A percentile compares a stretch with the other conserved stretches of the same genome.
phyloP scores from a whole-genome alignment of 2,888 invertebrate genomes.

The Lasioglossum vierecki region DNA sequence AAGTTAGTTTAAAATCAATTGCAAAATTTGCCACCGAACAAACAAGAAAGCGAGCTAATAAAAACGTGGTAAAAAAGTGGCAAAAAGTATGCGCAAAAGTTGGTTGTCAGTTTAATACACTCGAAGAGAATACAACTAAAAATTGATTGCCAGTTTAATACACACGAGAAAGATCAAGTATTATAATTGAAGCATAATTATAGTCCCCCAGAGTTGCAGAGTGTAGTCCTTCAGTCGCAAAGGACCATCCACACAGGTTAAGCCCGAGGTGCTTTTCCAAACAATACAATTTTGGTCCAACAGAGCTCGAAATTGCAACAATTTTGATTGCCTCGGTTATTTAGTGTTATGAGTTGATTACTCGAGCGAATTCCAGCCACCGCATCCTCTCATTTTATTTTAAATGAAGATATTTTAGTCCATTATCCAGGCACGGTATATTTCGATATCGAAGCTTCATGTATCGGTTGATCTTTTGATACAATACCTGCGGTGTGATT shows the following conservation, averaged over 20 bases:
- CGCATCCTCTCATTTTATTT: background rate
- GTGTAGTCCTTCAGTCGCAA: background rate
- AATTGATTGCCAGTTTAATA: background rate
- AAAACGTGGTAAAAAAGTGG: background rate
- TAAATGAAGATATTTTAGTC: slow-evolving; percentile 1
- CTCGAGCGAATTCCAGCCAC: background rate
- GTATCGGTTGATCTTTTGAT: slow-evolving; percentile 8
- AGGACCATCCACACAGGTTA: background rate
- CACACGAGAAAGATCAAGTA: background rate
- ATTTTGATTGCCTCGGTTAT: slow-evolving; percentile 1
- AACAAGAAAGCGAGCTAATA: too few species aligned
- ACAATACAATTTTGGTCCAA: background rate
- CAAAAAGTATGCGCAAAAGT: background rate
- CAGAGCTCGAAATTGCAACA: background rate
- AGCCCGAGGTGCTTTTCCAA: too few species aligned
- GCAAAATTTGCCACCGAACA: too few species aligned
- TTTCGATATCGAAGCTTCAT: slow-evolving; percentile 10
- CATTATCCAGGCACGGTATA: background rate
- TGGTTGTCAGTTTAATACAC: background rate
- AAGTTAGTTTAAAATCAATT: too few species aligned
- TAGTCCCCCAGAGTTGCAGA: background rate
- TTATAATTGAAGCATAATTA: background rate
- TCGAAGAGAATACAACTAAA: background rate
- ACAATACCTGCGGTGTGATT: slow-evolving; percentile 7
- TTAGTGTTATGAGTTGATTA: background rate